Conservation (phyloP, 2,797 vertebrate species). For the Centropyge bicolor region DNA sequence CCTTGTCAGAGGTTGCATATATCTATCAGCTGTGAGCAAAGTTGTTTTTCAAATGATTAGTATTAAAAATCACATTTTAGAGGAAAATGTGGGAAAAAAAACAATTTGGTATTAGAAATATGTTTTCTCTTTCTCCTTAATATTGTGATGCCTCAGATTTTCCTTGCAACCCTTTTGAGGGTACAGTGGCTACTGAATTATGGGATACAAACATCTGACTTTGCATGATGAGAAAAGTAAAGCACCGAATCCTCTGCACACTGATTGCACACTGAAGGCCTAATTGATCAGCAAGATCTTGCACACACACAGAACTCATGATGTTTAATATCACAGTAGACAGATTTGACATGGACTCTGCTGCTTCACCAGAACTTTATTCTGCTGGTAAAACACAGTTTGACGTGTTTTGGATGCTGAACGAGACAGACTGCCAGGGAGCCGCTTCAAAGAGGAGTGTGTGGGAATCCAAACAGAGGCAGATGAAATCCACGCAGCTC, state of each 20-base stretch:
- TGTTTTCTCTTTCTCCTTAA: no score
- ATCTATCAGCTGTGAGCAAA: not conserved
- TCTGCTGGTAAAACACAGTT: slow-evolving; percentile 15
- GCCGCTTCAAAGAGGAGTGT: slow-evolving; percentile 60
- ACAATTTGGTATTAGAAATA: no score
- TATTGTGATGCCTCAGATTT: no score
- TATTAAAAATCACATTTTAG: no score
- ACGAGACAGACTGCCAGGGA: slow-evolving; percentile 42
- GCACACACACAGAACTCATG: not conserved
- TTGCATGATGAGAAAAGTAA: not conserved
- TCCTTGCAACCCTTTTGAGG: no score
- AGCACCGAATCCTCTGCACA: not conserved
- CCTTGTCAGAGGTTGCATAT: not conserved
- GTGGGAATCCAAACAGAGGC: slow-evolving; percentile 63
- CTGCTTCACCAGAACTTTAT: not conserved
- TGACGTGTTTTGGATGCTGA: slow-evolving; percentile 46
- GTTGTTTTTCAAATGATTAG: no score
- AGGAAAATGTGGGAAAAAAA: no score
- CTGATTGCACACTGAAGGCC: not conserved
- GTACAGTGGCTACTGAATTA: no score
- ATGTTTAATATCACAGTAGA: not conserved
- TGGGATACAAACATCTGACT: no score
- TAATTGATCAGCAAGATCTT: not conserved
- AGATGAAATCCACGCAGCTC: slow-evolving; percentile 56
- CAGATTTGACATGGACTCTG: not conserved